These are phyloP conservation scores for Zygogramma bicolorata DNA, from an alignment of 2,888 invertebrate species.

Conservation along the genomic window DNA sequence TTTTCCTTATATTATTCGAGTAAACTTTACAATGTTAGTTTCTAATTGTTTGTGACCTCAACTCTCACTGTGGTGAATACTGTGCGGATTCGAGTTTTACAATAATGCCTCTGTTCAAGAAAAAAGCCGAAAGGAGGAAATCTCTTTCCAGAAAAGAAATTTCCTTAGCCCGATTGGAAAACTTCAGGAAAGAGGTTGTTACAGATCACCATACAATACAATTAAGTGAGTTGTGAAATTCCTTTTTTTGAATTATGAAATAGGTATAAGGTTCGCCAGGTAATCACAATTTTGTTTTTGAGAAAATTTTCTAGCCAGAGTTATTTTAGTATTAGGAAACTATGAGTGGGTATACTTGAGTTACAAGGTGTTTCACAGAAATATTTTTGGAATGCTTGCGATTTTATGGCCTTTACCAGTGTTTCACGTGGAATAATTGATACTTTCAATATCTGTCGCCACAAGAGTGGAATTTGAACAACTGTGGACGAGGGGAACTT, in stretches of 20 bases:
- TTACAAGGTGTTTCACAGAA: not conserved
- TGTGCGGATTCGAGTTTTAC: conserved; percentile 25
- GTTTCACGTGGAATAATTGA: too few relatives aligned
- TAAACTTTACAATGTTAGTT: conserved; percentile 37
- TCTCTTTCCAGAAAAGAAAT: conserved; percentile 66
- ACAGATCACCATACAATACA: conserved; percentile 71
- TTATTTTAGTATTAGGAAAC: not conserved
- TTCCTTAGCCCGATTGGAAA: conserved; percentile 65
- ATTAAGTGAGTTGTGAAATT: conserved; percentile 51
- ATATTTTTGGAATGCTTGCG: conserved; percentile 1
- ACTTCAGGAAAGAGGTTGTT: conserved; percentile 72
- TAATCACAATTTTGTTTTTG: not conserved
- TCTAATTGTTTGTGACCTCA: conserved; percentile 44
- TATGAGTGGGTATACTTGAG: conserved; percentile 7
- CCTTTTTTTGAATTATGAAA: not conserved
- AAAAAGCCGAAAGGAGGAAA: conserved; percentile 54
- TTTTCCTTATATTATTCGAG: conserved; percentile 28
- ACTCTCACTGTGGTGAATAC: conserved; percentile 28
- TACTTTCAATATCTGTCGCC: too few relatives aligned
- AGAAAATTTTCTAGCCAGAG: not conserved
- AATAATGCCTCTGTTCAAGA: conserved; percentile 57
- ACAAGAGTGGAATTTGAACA: too few relatives aligned
- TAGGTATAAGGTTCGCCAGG: not conserved
- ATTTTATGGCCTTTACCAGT: too few relatives aligned
- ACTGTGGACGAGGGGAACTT: too few relatives aligned